Evolutionary conservation across 2,113 vertebrate species (phyloP).

Genomic region (Deroptyus accipitrinus): DNA sequence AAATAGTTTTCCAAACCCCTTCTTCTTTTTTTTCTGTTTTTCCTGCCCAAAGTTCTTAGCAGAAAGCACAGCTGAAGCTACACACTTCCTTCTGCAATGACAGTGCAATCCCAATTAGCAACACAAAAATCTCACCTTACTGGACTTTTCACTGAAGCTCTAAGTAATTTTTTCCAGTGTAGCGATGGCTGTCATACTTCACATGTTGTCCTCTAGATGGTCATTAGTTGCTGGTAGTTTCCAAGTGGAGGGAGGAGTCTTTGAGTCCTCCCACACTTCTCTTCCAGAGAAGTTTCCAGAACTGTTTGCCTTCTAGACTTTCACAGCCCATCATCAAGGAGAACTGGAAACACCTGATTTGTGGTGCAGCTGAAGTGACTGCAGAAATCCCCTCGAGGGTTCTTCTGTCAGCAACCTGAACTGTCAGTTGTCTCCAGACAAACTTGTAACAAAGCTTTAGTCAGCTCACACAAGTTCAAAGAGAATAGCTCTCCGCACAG

Average conservation of each 20-base stretch:
- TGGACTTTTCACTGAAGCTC: neutral
- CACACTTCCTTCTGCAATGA: neutral
- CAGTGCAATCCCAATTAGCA: neutral
- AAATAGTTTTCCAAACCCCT: neutral
- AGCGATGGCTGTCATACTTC: neutral
- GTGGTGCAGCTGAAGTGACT: neutral
- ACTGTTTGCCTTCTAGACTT: slow-evolving; percentile 27
- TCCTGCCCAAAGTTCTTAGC: neutral
- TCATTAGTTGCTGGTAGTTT: neutral
- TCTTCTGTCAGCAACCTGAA: slow-evolving; percentile 71
- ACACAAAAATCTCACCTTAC: neutral
- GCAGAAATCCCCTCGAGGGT: slow-evolving; percentile 65
- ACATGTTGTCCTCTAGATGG: neutral
- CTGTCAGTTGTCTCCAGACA: slow-evolving; percentile 60
- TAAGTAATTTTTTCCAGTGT: neutral
- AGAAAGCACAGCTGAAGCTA: neutral
- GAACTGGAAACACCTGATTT: slow-evolving; percentile 18
- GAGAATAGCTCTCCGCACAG: slow-evolving; percentile 37
- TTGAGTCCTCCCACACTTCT: neutral
- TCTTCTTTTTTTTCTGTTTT: neutral
- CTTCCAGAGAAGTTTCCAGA: neutral
- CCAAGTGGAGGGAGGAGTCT: neutral
- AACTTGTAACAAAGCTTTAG: slow-evolving; percentile 55
- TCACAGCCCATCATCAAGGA: slow-evolving; percentile 5
- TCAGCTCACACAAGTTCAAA: slow-evolving; percentile 64